phyloP scores from a whole-genome alignment of 2,888 invertebrate species.

The Volucella bombylans region DNA sequence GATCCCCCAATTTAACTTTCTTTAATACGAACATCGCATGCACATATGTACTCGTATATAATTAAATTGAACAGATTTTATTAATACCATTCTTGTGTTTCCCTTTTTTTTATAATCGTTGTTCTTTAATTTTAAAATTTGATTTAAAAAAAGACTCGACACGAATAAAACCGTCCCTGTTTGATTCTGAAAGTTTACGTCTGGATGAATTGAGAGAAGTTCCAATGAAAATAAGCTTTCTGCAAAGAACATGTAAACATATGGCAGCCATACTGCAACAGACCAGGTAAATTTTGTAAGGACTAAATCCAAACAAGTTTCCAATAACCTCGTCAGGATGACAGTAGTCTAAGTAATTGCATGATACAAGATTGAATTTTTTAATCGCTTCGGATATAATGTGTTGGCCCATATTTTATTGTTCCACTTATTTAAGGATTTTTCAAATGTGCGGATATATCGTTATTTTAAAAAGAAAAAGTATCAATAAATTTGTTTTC shows the following conservation, averaged over 20 bases:
- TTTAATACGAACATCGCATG: too few species aligned
- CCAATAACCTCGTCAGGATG: slow-evolving; percentile 34
- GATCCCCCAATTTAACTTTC: too few species aligned
- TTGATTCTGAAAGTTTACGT: slow-evolving; percentile 7
- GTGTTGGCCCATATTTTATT: slow-evolving; percentile 1
- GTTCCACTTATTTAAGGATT: slow-evolving; percentile 3
- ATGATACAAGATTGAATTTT: slow-evolving; percentile 9
- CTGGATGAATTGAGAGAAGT: background rate
- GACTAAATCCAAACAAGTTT: slow-evolving; percentile 61
- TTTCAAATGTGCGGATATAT: background rate
- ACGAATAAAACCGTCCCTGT: slow-evolving; percentile 26
- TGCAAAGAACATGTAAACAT: slow-evolving; percentile 45
- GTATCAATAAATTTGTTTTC: background rate
- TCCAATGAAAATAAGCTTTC: slow-evolving; percentile 46
- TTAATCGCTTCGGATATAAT: slow-evolving; percentile 5
- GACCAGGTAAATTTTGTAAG: slow-evolving; percentile 51
- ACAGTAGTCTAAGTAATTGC: slow-evolving; percentile 15
- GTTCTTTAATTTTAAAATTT: too few species aligned
- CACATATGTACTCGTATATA: too few species aligned
- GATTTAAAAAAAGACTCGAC: background rate
- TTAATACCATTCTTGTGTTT: too few species aligned
- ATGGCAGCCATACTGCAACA: slow-evolving; percentile 60
- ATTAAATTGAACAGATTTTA: too few species aligned
- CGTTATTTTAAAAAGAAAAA: too few species aligned
- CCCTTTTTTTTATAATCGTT: too few species aligned